phyloP scores from a whole-genome alignment of 2,888 invertebrate genomes.

The Morpho achilles region DNA sequence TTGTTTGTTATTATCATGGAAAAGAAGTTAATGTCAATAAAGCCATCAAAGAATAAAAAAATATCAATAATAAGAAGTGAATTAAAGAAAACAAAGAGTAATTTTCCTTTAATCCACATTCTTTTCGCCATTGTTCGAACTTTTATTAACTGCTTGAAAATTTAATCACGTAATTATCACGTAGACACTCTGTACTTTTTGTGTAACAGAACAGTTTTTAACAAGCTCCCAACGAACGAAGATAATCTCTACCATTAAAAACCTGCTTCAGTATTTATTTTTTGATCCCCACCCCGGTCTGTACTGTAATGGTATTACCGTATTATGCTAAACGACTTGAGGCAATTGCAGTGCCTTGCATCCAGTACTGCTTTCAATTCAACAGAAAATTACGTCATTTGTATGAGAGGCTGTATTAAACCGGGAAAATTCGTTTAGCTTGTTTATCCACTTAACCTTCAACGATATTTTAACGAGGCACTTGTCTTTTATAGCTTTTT shows the following conservation, averaged over 20 bases:
- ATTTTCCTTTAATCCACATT: no score
- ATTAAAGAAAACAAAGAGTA: no score
- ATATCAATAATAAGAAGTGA: no score
- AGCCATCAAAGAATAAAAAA: no score
- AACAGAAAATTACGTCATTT: slow-evolving; percentile 53
- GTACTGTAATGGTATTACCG: slow-evolving; percentile 62
- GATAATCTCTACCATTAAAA: slow-evolving; percentile 14
- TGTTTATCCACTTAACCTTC: slow-evolving; percentile 32
- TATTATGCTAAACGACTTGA: slow-evolving; percentile 68
- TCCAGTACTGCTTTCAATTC: slow-evolving; percentile 55
- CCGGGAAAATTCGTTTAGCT: slow-evolving; percentile 32
- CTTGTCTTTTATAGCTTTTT: slow-evolving; percentile 24
- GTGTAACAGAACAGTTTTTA: neutral
- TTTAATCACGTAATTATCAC: neutral
- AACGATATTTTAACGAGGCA: slow-evolving; percentile 29
- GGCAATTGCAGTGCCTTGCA: slow-evolving; percentile 61
- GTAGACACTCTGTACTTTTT: neutral
- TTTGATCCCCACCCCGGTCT: slow-evolving; percentile 29
- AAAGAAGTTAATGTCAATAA: no score
- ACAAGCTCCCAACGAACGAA: slow-evolving; percentile 6
- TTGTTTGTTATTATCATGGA: no score
- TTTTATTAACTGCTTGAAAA: neutral
- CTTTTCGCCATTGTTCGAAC: no score
- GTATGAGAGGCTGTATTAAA: slow-evolving; percentile 47
- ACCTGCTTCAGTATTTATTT: slow-evolving; percentile 20